phyloP scores from a whole-genome alignment of 2,113 vertebrate genomes.

The Synchiropus splendidus region DNA sequence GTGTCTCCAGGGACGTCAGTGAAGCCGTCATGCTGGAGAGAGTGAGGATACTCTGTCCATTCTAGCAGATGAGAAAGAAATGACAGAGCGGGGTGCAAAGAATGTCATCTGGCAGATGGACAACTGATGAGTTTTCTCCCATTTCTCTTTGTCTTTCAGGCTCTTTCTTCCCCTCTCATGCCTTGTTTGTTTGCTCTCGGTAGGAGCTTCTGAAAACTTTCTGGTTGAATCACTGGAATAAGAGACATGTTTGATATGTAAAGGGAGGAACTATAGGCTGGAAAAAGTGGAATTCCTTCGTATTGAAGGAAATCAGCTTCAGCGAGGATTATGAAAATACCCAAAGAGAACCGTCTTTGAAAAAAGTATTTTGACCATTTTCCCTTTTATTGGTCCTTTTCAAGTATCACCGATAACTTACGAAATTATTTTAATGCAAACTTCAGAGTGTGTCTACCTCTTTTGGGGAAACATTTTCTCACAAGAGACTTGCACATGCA shows the following conservation, averaged over 20 bases:
- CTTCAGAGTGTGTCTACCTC: too few relatives aligned
- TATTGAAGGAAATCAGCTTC: constrained; percentile 36
- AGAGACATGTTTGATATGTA: constrained; percentile 48
- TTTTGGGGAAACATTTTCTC: too few relatives aligned
- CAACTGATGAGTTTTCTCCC: constrained; percentile 66
- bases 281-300: constrained; percentile 18
- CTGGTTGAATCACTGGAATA: constrained; percentile 44
- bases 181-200: constrained; percentile 64
- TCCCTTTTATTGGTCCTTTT: too few relatives aligned
- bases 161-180: constrained; percentile 27
- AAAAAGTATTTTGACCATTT: too few relatives aligned
- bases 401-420: too few relatives aligned
- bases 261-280: constrained; percentile 17
- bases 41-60: constrained; percentile 63
- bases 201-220: constrained; percentile 59
- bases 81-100: constrained; percentile 71
- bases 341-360: too few relatives aligned
- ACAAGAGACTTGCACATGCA: too few relatives aligned
- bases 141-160: constrained; percentile 44
- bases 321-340: constrained; percentile 20
- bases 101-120: constrained; percentile 70
- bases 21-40: constrained; percentile 65
- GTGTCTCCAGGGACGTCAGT: constrained; percentile 67
- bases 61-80: constrained; percentile 67
- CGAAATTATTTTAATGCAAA: too few relatives aligned